These are phyloP conservation scores for Anhinga rufa DNA, from an alignment of 2,113 vertebrate genomes.

Conservation along the genomic window DNA sequence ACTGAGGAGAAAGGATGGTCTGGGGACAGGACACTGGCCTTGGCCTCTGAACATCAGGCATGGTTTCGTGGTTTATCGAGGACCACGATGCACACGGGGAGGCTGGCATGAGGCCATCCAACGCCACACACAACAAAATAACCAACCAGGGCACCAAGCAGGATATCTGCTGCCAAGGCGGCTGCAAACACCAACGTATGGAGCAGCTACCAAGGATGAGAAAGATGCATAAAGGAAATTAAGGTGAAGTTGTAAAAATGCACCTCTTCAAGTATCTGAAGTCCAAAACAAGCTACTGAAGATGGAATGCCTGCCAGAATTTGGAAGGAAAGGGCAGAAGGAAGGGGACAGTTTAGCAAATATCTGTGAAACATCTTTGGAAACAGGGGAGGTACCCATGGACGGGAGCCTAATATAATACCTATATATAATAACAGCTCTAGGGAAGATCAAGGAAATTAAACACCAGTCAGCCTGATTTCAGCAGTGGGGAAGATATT, in stretches of 20 bases:
- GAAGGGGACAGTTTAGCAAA: neutral
- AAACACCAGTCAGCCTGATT: conserved; percentile 71
- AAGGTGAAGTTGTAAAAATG: neutral
- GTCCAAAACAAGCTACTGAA: neutral
- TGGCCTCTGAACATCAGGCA: neutral
- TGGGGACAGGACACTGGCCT: neutral
- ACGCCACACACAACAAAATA: neutral
- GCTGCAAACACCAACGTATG: neutral
- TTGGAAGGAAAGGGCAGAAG: neutral
- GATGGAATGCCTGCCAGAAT: neutral
- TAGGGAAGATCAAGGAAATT: conserved; percentile 70
- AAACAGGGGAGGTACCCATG: neutral
- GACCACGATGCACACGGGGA: neutral
- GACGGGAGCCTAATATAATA: conserved; percentile 42
- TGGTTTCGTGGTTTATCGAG: neutral
- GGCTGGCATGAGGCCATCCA: neutral
- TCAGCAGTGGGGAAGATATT: conserved; percentile 71
- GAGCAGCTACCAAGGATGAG: neutral
- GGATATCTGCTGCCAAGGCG: rapidly evolving
- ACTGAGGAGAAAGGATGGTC: neutral
- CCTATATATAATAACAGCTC: conserved; percentile 61
- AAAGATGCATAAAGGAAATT: neutral
- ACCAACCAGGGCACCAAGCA: neutral
- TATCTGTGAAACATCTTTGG: neutral
- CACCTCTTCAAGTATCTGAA: neutral